These are phyloP conservation scores for Diadumene lineata DNA, from an alignment of 92 coral and sea anemone genomes.

Conservation along the genomic window DNA sequence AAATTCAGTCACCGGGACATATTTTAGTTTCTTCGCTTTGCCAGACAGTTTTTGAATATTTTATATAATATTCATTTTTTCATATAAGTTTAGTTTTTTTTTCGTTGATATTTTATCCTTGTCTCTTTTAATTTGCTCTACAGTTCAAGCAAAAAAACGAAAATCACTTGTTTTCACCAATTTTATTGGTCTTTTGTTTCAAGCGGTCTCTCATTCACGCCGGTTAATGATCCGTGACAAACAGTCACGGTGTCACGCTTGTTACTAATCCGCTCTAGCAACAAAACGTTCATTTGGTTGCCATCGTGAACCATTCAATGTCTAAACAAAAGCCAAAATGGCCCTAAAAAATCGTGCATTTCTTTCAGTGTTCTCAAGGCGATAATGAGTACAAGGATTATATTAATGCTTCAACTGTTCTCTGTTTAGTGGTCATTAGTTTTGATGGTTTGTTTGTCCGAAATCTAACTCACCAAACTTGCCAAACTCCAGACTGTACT, in stretches of 20 bases:
- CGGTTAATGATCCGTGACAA: background rate
- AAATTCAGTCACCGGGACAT: no score
- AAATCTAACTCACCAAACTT: background rate
- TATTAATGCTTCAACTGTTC: background rate
- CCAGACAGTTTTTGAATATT: no score
- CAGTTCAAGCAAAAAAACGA: no score
- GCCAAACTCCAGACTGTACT: background rate
- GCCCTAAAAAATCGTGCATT: conserved; percentile 18
- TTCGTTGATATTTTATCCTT: no score
- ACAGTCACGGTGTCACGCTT: conserved; percentile 25
- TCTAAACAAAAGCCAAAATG: conserved; percentile 37
- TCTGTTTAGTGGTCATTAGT: conserved; percentile 4
- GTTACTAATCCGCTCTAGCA: conserved; percentile 11
- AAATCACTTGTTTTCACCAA: background rate
- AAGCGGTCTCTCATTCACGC: background rate
- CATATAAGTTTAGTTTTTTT: no score
- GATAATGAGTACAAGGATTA: conserved; percentile 27
- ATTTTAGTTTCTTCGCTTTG: no score
- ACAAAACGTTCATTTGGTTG: conserved; percentile 26
- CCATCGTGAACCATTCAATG: conserved; percentile 37
- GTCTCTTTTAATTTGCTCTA: no score
- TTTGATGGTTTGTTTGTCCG: conserved; percentile 24
- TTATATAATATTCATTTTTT: no score
- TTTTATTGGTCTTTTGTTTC: background rate
- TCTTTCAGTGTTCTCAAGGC: conserved; percentile 19